phyloP scores from a whole-genome alignment of 2,113 vertebrate genomes.

The Octodon degus region DNA sequence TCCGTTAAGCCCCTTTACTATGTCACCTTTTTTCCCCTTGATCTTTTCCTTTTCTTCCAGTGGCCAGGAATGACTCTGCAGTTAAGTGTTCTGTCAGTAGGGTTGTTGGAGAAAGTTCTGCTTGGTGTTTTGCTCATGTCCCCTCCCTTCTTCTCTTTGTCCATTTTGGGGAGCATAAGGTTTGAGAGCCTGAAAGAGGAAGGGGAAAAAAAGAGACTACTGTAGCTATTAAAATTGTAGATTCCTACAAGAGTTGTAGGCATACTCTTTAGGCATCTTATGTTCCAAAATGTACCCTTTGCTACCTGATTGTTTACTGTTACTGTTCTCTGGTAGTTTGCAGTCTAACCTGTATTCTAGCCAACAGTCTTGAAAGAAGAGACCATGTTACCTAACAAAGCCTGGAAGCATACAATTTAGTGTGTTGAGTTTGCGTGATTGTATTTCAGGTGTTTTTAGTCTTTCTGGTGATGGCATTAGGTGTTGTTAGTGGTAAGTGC shows the following conservation, averaged over 20 bases:
- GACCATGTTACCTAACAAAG: background rate
- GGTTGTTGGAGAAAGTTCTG: background rate
- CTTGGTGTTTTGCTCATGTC: slow-evolving; percentile 3
- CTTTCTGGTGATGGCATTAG: slow-evolving; percentile 16
- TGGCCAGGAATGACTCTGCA: background rate
- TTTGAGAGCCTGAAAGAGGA: background rate
- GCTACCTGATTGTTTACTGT: background rate
- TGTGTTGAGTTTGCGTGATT: background rate
- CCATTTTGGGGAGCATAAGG: background rate
- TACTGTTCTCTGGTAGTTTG: background rate
- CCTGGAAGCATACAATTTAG: background rate
- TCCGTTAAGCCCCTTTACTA: background rate
- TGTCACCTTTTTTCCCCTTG: background rate
- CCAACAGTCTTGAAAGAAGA: background rate
- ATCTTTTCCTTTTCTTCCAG: background rate
- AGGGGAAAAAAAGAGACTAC: background rate
- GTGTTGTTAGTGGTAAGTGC: background rate
- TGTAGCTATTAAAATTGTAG: background rate
- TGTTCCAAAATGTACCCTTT: background rate
- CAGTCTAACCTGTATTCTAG: background rate
- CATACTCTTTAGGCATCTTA: background rate
- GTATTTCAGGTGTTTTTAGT: background rate
- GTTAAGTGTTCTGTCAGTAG: background rate
- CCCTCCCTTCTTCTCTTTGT: background rate
- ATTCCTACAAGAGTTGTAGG: background rate